Percentiles rank a stretch among this genome's conserved stretches.
These are phyloP conservation scores for Diaperis boleti DNA, from an alignment of 2,888 invertebrate genomes.

Conservation along the genomic window DNA sequence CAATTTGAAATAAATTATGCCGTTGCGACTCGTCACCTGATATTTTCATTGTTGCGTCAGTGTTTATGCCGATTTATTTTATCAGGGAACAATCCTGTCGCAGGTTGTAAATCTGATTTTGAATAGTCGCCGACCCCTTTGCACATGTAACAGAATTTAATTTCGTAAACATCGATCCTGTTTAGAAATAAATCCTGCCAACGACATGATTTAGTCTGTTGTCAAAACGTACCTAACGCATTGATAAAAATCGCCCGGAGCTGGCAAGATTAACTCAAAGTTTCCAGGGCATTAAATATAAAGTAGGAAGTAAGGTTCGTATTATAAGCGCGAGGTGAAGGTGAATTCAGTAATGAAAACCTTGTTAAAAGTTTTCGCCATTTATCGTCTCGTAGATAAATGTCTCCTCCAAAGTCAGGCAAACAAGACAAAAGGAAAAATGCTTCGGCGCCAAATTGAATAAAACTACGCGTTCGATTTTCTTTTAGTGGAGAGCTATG, in stretches of 20 bases:
- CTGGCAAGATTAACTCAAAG: neutral
- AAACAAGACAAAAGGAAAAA: slow-evolving; percentile 58
- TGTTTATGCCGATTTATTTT: slow-evolving; percentile 40
- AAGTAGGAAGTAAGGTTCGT: slow-evolving; percentile 47
- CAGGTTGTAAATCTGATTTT: slow-evolving; percentile 25
- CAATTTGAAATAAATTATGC: slow-evolving; percentile 55
- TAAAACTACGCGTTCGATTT: no score
- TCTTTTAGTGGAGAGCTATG: no score
- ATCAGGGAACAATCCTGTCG: slow-evolving; percentile 29
- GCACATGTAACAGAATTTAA: slow-evolving; percentile 18
- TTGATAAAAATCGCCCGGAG: neutral
- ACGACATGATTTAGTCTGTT: slow-evolving; percentile 24
- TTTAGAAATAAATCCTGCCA: slow-evolving; percentile 8
- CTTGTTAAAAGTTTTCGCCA: slow-evolving; percentile 63
- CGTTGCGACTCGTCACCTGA: slow-evolving; percentile 55
- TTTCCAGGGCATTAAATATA: slow-evolving; percentile 46
- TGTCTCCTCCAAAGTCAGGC: slow-evolving; percentile 59
- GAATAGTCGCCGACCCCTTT: slow-evolving; percentile 22
- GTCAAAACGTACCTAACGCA: no score
- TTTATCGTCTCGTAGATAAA: slow-evolving; percentile 61
- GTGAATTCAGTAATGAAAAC: slow-evolving; percentile 61
- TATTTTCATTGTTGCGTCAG: slow-evolving; percentile 41
- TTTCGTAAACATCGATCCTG: slow-evolving; percentile 5
- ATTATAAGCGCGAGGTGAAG: slow-evolving; percentile 55
- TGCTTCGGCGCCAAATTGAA: slow-evolving; percentile 59